These are phyloP conservation scores for Sakesphorus luctuosus DNA, from an alignment of 2,113 vertebrate species.

Conservation along the genomic window DNA sequence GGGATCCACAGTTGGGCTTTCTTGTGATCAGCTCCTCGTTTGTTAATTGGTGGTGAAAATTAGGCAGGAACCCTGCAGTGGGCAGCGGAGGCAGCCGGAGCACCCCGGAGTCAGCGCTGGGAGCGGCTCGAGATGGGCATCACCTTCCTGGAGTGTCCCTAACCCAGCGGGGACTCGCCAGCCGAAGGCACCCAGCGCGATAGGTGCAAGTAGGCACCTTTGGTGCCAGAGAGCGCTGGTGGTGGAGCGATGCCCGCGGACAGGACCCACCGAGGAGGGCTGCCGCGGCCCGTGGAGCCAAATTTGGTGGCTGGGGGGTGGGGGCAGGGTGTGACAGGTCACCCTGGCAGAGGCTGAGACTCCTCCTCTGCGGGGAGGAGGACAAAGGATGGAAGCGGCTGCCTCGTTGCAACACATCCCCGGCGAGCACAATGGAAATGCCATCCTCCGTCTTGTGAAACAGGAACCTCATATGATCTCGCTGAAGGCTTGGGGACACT, in stretches of 20 bases:
- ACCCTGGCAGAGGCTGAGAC: conserved; percentile 55
- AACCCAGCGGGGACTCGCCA: fast-evolving
- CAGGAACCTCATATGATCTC: conserved; percentile 66
- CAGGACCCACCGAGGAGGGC: background rate
- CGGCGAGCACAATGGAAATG: conserved; percentile 67
- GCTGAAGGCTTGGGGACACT: conserved; percentile 47
- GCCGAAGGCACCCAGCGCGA: fast-evolving
- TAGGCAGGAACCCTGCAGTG: background rate
- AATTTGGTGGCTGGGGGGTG: background rate
- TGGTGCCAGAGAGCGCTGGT: background rate
- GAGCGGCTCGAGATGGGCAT: background rate
- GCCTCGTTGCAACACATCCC: conserved; percentile 58
- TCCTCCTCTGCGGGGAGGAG: conserved; percentile 67
- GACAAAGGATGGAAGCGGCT: conserved; percentile 66
- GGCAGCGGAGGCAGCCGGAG: background rate
- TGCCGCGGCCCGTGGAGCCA: background rate
- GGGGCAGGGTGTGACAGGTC: conserved; percentile 21
- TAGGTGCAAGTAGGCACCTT: background rate
- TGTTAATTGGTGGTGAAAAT: background rate
- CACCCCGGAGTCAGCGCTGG: background rate
- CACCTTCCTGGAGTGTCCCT: background rate
- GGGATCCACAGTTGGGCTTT: background rate
- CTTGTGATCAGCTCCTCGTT: background rate
- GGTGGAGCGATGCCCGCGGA: background rate
- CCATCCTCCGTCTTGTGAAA: conserved; percentile 66